A percentile compares a stretch with the other conserved stretches of the same genome.
phyloP scores from a whole-genome alignment of 2,113 vertebrate species.

The Astur gentilis region DNA sequence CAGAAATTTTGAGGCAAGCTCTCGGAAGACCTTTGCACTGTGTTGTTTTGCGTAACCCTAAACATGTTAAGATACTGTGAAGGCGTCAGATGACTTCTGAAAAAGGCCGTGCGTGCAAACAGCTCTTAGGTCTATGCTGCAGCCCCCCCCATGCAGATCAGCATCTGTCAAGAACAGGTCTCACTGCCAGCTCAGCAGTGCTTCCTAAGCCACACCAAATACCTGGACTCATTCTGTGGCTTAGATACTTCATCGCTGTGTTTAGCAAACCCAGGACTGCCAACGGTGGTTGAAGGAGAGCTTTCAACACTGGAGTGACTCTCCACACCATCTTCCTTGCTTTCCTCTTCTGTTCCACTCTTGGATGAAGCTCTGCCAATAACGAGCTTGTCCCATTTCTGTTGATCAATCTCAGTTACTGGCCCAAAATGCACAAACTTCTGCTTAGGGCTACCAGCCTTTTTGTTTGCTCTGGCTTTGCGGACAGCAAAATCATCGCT shows the following conservation, averaged over 20 bases:
- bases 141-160: conserved; percentile 15
- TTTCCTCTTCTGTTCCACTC: conserved; percentile 56
- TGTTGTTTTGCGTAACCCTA: rapidly evolving
- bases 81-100: neutral
- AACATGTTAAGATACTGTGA: neutral
- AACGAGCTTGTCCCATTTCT: conserved; percentile 79
- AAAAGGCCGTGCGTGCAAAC: rapidly evolving
- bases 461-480: conserved; percentile 77
- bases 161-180: neutral
- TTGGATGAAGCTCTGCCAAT: conserved; percentile 66
- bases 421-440: conserved; percentile 92
- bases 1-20: neutral
- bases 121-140: neutral
- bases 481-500: conserved; percentile 74
- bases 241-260: neutral
- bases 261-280: neutral
- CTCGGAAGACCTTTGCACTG: neutral
- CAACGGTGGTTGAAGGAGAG: neutral
- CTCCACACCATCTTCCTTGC: neutral
- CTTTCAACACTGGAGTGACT: neutral
- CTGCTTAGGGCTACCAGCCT: conserved; percentile 68
- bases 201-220: conserved; percentile 36
- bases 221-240: conserved; percentile 63
- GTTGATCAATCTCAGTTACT: conserved; percentile 90
- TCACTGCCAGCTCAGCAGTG: neutral